These are phyloP conservation scores for Leptinotarsa tumamoca DNA, from an alignment of 2,888 invertebrate genomes.

Conservation along the genomic window DNA sequence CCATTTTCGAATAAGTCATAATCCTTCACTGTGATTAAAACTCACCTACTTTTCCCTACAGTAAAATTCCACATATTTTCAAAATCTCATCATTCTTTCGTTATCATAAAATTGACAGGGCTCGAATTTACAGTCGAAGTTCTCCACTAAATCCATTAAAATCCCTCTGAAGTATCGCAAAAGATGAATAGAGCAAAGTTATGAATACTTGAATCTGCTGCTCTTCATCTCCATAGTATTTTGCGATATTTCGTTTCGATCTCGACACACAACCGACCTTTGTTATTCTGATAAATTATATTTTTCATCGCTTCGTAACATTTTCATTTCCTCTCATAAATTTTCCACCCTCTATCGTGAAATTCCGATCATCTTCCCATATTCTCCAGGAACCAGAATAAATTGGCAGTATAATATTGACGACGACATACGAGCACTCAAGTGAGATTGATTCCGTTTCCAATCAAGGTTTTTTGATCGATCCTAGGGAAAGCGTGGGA, in stretches of 20 bases:
- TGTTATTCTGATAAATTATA: conserved; percentile 7
- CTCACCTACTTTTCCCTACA: too few relatives aligned
- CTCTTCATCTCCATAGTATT: neutral
- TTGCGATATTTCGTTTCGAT: neutral
- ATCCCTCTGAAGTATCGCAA: neutral
- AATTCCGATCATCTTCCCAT: conserved; percentile 16
- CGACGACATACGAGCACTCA: conserved; percentile 15
- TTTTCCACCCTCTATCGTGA: conserved; percentile 13
- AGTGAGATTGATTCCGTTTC: conserved; percentile 16
- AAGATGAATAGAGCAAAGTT: neutral
- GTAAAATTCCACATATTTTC: too few relatives aligned
- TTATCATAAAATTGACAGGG: neutral
- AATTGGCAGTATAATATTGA: conserved; percentile 17
- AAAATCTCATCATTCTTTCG: neutral
- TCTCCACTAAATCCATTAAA: neutral
- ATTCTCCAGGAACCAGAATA: conserved; percentile 10
- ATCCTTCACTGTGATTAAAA: too few relatives aligned
- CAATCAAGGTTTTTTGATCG: conserved; percentile 6
- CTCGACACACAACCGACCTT: neutral
- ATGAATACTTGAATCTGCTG: conserved; percentile 4
- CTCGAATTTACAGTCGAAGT: neutral
- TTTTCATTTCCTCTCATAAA: conserved; percentile 8
- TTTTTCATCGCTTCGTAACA: conserved; percentile 5
- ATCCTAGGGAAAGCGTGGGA: neutral
- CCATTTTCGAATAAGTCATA: too few relatives aligned